phyloP scores from a whole-genome alignment of 2,888 invertebrate species.

The Drosophila aldrichi region DNA sequence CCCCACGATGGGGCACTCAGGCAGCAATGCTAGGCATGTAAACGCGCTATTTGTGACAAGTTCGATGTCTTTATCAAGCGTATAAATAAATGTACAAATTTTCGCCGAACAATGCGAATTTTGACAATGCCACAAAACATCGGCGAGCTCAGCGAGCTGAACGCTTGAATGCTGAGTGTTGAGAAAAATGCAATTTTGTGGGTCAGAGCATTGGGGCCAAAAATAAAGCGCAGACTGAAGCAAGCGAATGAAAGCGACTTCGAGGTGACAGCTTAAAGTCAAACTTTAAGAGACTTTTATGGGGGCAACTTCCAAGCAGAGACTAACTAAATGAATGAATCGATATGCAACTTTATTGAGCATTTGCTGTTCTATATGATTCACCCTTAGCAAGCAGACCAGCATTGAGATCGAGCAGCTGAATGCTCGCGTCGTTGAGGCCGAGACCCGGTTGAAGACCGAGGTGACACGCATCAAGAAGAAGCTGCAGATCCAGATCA shows the following conservation, averaged over 20 bases:
- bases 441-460: conserved; percentile 97
- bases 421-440: conserved; percentile 97
- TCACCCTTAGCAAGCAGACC: conserved; percentile 95
- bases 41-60: conserved; percentile 79
- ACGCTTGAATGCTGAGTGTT: conserved; percentile 69
- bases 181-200: conserved; percentile 64
- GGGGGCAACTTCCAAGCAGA: conserved; percentile 56
- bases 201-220: conserved; percentile 75
- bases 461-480: conserved; percentile 99
- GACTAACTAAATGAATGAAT: conserved; percentile 4
- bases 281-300: conserved; percentile 8
- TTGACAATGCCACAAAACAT: conserved; percentile 68
- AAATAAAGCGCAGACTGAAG: conserved; percentile 57
- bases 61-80: conserved; percentile 81
- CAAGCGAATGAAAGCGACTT: conserved; percentile 38
- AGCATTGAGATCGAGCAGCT: conserved; percentile 99
- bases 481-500: conserved; percentile 99
- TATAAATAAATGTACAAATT: conserved; percentile 52
- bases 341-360: not conserved
- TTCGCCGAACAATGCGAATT: conserved; percentile 58
- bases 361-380: conserved; percentile 9
- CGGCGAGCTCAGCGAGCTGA: conserved; percentile 15
- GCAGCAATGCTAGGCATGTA: conserved; percentile 64
- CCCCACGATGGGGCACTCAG: conserved; percentile 21
- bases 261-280: conserved; percentile 46